phyloP scores from a whole-genome alignment of 2,113 vertebrate species.

The Marmota flaviventris region DNA sequence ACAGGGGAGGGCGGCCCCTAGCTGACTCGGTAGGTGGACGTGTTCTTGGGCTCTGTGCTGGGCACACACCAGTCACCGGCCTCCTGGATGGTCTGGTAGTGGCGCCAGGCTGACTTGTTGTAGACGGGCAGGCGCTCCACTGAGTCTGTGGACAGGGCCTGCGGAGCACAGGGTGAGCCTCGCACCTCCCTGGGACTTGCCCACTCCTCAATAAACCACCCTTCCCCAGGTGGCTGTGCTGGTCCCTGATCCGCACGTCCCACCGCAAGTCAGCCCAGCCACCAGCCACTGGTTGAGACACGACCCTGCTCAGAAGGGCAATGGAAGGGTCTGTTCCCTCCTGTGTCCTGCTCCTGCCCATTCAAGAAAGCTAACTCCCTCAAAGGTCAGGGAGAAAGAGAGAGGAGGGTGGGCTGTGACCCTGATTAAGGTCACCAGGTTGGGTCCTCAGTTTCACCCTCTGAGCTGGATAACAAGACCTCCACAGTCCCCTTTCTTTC shows the following conservation, averaged over 20 bases:
- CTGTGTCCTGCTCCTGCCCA: background rate
- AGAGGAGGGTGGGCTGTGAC: background rate
- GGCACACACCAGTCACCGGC: constrained; percentile 96
- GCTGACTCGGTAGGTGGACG: constrained; percentile 91
- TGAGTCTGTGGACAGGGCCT: constrained; percentile 97
- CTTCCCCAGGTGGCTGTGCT: background rate
- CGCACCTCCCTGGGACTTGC: rapidly evolving
- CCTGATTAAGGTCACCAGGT: background rate
- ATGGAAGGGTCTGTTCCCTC: background rate
- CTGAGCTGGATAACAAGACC: background rate
- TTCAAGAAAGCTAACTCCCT: background rate
- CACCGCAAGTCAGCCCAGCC: background rate
- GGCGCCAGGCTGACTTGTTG: constrained; percentile 96
- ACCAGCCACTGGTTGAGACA: background rate
- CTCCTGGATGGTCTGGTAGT: constrained; percentile 95
- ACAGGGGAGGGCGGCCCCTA: constrained; percentile 76
- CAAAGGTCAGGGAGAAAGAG: background rate
- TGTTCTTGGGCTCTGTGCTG: constrained; percentile 95
- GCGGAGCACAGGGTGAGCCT: background rate
- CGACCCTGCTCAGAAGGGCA: background rate
- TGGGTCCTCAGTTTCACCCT: background rate
- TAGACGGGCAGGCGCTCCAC: constrained; percentile 96
- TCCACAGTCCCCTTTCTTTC: background rate
- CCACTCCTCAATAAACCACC: background rate
- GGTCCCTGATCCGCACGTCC: rapidly evolving